phyloP scores from a whole-genome alignment of 2,797 vertebrate genomes.

The Scomberomorus guttatus region DNA sequence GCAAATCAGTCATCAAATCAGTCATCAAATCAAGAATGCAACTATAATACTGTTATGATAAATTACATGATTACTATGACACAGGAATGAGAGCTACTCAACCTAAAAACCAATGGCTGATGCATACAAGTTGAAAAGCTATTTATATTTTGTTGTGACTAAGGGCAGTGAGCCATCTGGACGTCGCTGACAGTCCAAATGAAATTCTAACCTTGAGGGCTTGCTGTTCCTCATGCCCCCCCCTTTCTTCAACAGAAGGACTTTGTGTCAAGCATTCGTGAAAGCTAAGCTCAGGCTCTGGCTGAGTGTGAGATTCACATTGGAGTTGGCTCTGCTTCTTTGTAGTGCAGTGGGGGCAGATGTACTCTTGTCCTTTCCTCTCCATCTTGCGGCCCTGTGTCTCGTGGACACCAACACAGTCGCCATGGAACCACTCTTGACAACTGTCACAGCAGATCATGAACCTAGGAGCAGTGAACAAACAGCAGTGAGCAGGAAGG shows the following conservation, averaged over 20 bases:
- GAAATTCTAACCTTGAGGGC: slow-evolving; percentile 86
- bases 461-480: slow-evolving; percentile 84
- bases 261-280: slow-evolving; percentile 65
- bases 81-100: background rate
- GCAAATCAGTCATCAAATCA: slow-evolving; percentile 13
- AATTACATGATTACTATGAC: background rate
- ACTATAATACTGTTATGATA: background rate
- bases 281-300: slow-evolving; percentile 40
- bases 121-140: background rate
- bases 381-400: slow-evolving; percentile 87
- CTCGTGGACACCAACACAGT: slow-evolving; percentile 92
- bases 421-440: slow-evolving; percentile 94
- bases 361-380: slow-evolving; percentile 89
- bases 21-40: background rate
- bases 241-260: slow-evolving; percentile 79
- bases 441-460: slow-evolving; percentile 97
- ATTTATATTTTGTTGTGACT: slow-evolving; percentile 3
- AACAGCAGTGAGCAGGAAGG: slow-evolving; percentile 46
- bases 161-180: background rate
- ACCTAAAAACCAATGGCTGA: background rate
- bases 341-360: slow-evolving; percentile 91
- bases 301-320: slow-evolving; percentile 42
- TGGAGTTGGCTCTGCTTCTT: slow-evolving; percentile 75
- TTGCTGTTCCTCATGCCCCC: slow-evolving; percentile 80
- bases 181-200: slow-evolving; percentile 29